Evolutionary conservation across 2,113 vertebrate genomes (phyloP), one percentile per base, ranked within the genome.

Genomic region (Varanus komodoensis): DNA sequence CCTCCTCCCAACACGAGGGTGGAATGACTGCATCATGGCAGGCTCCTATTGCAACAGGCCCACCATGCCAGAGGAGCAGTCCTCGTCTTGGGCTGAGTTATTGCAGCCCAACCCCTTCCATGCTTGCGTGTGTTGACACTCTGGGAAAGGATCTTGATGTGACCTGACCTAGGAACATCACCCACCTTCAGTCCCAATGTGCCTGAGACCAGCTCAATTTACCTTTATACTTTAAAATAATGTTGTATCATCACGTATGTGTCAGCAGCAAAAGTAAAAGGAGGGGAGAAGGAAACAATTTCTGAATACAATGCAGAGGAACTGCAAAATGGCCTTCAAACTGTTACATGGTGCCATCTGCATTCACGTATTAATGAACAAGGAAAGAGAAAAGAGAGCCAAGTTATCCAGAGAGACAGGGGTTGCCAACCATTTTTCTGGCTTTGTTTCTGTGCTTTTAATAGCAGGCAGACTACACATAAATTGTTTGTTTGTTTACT

Each of bases 1-100:
- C 48, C 71, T 79, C 61, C 71, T 48, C 38, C 78, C 88, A 89
- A 90, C 64, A 75, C 17, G 32, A 82, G 91, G 93, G 38, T 68
- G 29, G 77, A 81, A 85, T 50, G 79, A 84, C 91, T 71, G 83
- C 82, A 88, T 54, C 25, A 61, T 81, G 69, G 50, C 17, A 79
- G 77, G 87, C 57, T 4, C 4, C 12, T 38, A 3, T 64, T 0
- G 14, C 79, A 38, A 21, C 14, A 54, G 12, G 15, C 14, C 21
- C 8, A 15, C 79, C 11, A 4, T 61, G 25, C 32, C 11, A 14
- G 2, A 44, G 67, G 12, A 73, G 14, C 23, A 73, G 25, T 23
- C 2, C 68, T 75, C 29, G 38, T 44, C 64, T 84, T 74, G 44
- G 29, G 23, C 32, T 19, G 15, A 48, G 44, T 21, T 34, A 86